A percentile compares a stretch with the other conserved stretches of the same genome.
These are phyloP conservation scores for Anguilla marmorata DNA, from an alignment of 2,797 vertebrate species.

Conservation along the genomic window DNA sequence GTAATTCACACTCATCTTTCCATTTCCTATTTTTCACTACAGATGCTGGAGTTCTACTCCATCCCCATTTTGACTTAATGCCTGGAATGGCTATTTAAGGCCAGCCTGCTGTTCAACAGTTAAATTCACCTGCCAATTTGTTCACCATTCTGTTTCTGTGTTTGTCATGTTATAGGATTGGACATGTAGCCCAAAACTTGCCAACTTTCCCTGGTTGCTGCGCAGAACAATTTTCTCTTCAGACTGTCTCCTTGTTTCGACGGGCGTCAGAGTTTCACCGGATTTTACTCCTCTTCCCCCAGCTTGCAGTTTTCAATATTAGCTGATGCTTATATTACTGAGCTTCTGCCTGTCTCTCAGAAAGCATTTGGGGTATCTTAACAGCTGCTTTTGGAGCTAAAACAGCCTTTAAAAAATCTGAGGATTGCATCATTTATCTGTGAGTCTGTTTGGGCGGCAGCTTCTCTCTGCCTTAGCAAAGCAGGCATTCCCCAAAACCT, in stretches of 20 bases:
- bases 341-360: slow-evolving; percentile 3
- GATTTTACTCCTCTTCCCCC: not conserved
- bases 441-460: not conserved
- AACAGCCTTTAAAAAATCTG: slow-evolving; percentile 7
- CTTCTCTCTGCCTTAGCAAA: not conserved
- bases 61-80: not conserved
- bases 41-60: not conserved
- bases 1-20: not conserved
- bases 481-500: not conserved
- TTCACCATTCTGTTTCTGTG: not conserved
- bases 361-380: slow-evolving; percentile 19
- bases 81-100: not conserved
- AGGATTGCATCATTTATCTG: slow-evolving; percentile 10
- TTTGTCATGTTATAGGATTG: not conserved
- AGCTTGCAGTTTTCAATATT: slow-evolving; percentile 1
- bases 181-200: not conserved
- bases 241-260: not conserved
- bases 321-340: slow-evolving; percentile 14
- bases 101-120: not conserved
- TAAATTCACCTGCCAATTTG: not conserved
- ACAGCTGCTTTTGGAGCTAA: slow-evolving; percentile 31
- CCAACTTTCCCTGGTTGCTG: not conserved
- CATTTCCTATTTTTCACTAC: not conserved
- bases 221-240: not conserved
- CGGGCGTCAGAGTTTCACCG: not conserved